A percentile compares a stretch with the other conserved stretches of the same genome.
Conservation (phyloP, 2,797 vertebrate genomes). For the Onychomys arenicola region DNA sequence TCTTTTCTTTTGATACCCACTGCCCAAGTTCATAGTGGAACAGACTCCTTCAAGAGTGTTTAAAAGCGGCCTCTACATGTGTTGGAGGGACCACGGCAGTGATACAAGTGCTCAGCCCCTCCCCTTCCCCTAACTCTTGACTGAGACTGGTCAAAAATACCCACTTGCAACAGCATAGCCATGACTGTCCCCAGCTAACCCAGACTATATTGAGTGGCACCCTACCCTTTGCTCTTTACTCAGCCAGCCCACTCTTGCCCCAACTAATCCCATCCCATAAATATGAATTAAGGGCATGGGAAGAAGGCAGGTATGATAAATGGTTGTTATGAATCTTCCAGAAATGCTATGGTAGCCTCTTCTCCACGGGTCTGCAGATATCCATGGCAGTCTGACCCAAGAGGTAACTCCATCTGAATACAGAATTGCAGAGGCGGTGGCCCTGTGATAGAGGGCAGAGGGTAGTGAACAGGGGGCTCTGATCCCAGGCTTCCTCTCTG, state of each 20-base stretch:
- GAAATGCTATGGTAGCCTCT: not conserved
- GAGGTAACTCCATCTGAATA: not conserved
- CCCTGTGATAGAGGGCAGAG: not conserved
- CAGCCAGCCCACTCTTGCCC: not conserved
- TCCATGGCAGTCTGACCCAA: not conserved
- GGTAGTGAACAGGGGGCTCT: not conserved
- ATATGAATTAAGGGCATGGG: not conserved
- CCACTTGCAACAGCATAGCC: not conserved
- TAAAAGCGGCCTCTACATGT: too few species aligned
- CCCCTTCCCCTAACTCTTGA: not conserved
- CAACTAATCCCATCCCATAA: not conserved
- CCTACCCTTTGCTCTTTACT: not conserved
- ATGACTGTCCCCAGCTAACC: not conserved
- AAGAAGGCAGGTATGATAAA: rapidly evolving
- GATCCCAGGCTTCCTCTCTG: not conserved
- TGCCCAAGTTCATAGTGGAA: not conserved
- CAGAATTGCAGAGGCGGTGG: not conserved
- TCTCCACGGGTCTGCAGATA: not conserved
- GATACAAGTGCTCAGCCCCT: too few species aligned
- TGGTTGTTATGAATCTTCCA: not conserved
- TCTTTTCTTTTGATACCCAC: not conserved
- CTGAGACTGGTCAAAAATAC: not conserved
- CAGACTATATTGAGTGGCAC: not conserved
- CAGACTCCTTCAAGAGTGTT: not conserved
- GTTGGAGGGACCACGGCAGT: too few species aligned